Conservation (phyloP, 2,888 invertebrate genomes). For the Tolmerus cingulatus region DNA sequence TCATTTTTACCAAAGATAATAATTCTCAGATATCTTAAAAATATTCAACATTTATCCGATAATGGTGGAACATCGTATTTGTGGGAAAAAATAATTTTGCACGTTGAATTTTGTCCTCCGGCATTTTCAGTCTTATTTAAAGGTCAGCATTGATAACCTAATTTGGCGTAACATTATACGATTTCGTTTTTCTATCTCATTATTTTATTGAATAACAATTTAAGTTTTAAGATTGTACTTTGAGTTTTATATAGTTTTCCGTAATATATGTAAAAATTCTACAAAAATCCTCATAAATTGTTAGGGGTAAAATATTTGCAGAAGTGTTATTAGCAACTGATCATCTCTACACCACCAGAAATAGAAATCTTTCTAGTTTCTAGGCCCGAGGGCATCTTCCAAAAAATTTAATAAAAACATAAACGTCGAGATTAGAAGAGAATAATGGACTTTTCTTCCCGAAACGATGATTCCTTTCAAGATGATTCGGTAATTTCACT, state of each 20-base stretch:
- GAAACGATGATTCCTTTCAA: slow-evolving; percentile 23
- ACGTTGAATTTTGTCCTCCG: no score
- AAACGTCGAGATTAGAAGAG: background rate
- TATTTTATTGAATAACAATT: no score
- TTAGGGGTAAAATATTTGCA: background rate
- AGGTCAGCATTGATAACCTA: no score
- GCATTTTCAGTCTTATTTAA: no score
- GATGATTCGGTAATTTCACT: slow-evolving; percentile 38
- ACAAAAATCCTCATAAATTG: background rate
- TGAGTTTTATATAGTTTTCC: no score
- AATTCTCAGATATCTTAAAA: no score
- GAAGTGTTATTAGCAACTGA: background rate
- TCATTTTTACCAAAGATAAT: no score
- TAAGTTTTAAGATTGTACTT: background rate
- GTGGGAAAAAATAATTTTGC: no score
- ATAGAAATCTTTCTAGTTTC: background rate
- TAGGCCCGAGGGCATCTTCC: background rate
- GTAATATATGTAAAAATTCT: background rate
- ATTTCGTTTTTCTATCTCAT: no score
- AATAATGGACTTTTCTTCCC: background rate
- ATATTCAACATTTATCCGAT: no score
- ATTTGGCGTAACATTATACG: no score
- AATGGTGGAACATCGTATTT: no score
- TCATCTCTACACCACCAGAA: background rate
- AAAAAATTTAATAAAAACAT: background rate